Evolutionary conservation across 2,888 invertebrate genomes (phyloP).

Genomic region (Leptinotarsa rubiginosa): DNA sequence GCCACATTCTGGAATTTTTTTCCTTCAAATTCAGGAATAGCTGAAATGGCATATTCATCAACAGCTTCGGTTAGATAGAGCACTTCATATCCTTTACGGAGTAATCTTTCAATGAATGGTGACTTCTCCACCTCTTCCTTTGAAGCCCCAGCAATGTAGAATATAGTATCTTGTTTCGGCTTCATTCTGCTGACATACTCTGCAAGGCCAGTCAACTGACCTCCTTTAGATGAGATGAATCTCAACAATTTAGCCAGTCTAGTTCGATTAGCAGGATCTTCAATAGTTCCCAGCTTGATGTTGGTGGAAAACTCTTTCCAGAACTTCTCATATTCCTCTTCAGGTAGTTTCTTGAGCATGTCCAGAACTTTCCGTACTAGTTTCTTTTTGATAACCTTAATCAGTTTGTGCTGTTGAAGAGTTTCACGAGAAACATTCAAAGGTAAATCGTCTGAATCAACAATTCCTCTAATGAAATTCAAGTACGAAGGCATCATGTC

Average conservation of each 20-base stretch:
- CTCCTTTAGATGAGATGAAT: conserved; percentile 85
- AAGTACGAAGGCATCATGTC: conserved; percentile 99
- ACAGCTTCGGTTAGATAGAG: conserved; percentile 95
- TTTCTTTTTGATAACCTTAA: conserved; percentile 96
- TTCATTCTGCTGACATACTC: conserved; percentile 97
- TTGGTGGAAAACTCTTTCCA: conserved; percentile 99
- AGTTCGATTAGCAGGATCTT: conserved; percentile 96
- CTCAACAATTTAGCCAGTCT: conserved; percentile 93
- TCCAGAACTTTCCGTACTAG: conserved; percentile 95
- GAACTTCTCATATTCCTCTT: conserved; percentile 90
- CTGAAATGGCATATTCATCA: conserved; percentile 97
- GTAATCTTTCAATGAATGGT: conserved; percentile 94
- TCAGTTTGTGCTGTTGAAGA: conserved; percentile 97
- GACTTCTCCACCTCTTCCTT: conserved; percentile 88
- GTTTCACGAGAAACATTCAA: conserved; percentile 98
- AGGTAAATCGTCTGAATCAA: conserved; percentile 98
- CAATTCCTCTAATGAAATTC: conserved; percentile 94
- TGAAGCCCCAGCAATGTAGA: conserved; percentile 93
- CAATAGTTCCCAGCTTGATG: conserved; percentile 85
- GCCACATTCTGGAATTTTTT: conserved; percentile 99
- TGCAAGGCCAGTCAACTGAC: conserved; percentile 78
- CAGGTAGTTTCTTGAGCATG: conserved; percentile 96
- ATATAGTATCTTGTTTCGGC: conserved; percentile 92
- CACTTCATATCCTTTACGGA: conserved; percentile 95
- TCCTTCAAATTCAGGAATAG: conserved; percentile 97